Percentiles rank a stretch among this genome's conserved stretches.
These are phyloP conservation scores for Gnathonemus longibarbis DNA, from an alignment of 2,113 vertebrate genomes.

Conservation along the genomic window DNA sequence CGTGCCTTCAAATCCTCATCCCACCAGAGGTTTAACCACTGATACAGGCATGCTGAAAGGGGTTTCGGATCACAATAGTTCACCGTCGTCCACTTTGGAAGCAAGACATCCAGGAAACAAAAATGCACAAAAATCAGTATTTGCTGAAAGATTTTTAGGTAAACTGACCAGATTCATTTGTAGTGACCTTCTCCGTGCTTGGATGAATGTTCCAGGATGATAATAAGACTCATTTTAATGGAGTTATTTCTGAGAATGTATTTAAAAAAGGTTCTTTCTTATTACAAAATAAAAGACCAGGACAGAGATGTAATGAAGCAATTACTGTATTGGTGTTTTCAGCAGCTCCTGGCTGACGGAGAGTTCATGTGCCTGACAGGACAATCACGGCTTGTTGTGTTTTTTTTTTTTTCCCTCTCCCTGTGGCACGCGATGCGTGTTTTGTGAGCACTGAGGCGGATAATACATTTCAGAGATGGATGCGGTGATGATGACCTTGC, in stretches of 20 bases:
- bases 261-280: not conserved
- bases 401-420: not conserved
- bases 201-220: not conserved
- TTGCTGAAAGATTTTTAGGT: constrained; percentile 12
- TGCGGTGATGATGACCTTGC: constrained; percentile 18
- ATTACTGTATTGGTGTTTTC: not conserved
- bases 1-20: constrained; percentile 12
- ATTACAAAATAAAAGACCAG: not conserved
- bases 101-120: constrained; percentile 21
- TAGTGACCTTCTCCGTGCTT: not conserved
- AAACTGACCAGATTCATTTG: constrained; percentile 6
- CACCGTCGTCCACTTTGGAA: not conserved
- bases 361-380: not conserved
- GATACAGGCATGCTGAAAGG: constrained; percentile 14
- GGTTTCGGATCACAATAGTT: constrained; percentile 22
- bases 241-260: not conserved
- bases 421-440: not conserved
- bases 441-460: not conserved
- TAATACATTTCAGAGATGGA: constrained; percentile 14
- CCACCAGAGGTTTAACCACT: constrained; percentile 17
- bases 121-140: constrained; percentile 26
- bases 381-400: not conserved
- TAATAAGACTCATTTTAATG: not conserved
- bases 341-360: not conserved
- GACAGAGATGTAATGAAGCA: not conserved